Conservation (phyloP, 2,797 vertebrate species). For the Eleutherodactylus coqui region DNA sequence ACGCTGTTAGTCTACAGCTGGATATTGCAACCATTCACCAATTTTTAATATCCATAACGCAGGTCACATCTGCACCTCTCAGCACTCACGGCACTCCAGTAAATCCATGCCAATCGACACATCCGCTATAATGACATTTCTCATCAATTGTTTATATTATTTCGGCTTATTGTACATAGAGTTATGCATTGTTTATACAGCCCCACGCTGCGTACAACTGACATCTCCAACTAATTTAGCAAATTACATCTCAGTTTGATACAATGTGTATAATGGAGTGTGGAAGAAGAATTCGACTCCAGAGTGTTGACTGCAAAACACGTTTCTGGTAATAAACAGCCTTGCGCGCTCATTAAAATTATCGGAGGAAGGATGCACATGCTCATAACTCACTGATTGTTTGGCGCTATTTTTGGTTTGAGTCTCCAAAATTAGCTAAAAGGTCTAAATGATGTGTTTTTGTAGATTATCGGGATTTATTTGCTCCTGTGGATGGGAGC, state of each 20-base stretch:
- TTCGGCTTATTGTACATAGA: slow-evolving; percentile 38
- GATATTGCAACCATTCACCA: slow-evolving; percentile 43
- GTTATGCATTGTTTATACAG: slow-evolving; percentile 55
- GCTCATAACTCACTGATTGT: not conserved
- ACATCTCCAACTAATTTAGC: slow-evolving; percentile 60
- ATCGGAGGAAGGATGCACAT: not conserved
- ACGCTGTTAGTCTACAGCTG: slow-evolving; percentile 33
- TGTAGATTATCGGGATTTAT: not conserved
- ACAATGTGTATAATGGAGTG: slow-evolving; percentile 49
- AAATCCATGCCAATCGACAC: slow-evolving; percentile 29
- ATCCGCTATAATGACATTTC: slow-evolving; percentile 43
- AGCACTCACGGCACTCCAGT: slow-evolving; percentile 31
- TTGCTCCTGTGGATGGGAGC: not conserved
- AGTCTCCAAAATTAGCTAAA: slow-evolving; percentile 12
- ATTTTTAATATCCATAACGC: slow-evolving; percentile 31
- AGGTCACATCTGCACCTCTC: slow-evolving; percentile 57
- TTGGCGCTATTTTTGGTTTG: not conserved
- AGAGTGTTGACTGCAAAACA: slow-evolving; percentile 9
- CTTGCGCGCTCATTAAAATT: slow-evolving; percentile 10
- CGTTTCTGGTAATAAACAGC: not conserved
- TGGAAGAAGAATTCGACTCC: slow-evolving; percentile 40
- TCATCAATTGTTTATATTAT: slow-evolving; percentile 57
- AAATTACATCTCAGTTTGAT: slow-evolving; percentile 57
- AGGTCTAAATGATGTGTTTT: not conserved
- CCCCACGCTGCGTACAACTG: slow-evolving; percentile 53